Percentiles rank a stretch among this genome's conserved stretches.
Conservation (phyloP, 1,140 invertebrate species). For the Lordiphosa collinella region DNA sequence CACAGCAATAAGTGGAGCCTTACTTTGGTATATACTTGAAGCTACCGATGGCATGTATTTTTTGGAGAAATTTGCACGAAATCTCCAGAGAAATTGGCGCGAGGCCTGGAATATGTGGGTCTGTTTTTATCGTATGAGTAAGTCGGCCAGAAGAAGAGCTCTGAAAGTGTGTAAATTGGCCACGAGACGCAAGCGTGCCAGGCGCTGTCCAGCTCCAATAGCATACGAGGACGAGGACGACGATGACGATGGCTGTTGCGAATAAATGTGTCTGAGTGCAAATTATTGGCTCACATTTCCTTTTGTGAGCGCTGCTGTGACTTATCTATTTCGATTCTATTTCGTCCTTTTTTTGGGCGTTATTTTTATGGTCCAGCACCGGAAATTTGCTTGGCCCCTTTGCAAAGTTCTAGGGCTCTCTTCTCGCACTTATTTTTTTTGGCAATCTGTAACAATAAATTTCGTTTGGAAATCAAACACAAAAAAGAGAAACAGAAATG, state of each 20-base stretch:
- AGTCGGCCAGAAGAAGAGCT: not conserved
- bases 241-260: not conserved
- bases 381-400: slow-evolving; percentile 21
- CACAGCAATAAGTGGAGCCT: not conserved
- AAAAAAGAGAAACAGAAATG: not conserved
- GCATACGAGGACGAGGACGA: not conserved
- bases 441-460: slow-evolving; percentile 49
- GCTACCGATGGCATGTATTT: slow-evolving; percentile 29
- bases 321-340: slow-evolving; percentile 30
- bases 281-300: slow-evolving; percentile 31
- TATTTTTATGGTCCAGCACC: slow-evolving; percentile 21
- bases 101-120: slow-evolving; percentile 3
- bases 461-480: slow-evolving; percentile 12
- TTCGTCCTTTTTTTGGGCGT: slow-evolving; percentile 9
- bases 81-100: not conserved
- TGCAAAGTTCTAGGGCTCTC: not conserved
- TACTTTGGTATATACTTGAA: slow-evolving; percentile 35
- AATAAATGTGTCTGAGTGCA: slow-evolving; percentile 9
- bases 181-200: not conserved
- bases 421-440: slow-evolving; percentile 1
- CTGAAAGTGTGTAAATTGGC: slow-evolving; percentile 27
- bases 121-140: slow-evolving; percentile 17
- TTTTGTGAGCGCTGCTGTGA: not conserved
- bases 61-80: not conserved
- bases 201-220: too few species aligned